A percentile compares a stretch with the other conserved stretches of the same genome.
Evolutionary conservation across 2,113 vertebrate genomes (phyloP).

Genomic region (Erythrocebus patas): DNA sequence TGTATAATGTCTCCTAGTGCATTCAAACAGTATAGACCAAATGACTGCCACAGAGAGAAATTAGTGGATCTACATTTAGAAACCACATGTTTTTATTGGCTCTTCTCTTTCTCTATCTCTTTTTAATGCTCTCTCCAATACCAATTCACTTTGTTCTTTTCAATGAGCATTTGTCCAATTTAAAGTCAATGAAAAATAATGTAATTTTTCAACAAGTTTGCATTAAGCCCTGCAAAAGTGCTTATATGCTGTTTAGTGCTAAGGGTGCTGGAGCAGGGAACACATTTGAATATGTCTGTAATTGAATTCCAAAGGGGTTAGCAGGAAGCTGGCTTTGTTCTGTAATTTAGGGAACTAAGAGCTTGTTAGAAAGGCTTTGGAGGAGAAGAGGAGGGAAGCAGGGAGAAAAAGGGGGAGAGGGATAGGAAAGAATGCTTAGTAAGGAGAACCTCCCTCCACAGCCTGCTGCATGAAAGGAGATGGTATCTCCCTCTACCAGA

Average conservation of each 20-base stretch:
- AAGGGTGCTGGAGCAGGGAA: neutral
- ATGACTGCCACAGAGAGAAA: constrained; percentile 44
- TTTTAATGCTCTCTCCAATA: constrained; percentile 57
- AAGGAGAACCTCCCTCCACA: neutral
- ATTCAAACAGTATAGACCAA: neutral
- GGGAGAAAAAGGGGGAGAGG: neutral
- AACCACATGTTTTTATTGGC: constrained; percentile 44
- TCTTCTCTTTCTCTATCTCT: neutral
- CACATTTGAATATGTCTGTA: constrained; percentile 61
- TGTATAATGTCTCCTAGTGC: neutral
- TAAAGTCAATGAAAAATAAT: constrained; percentile 72
- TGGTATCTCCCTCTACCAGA: neutral
- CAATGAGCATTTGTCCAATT: constrained; percentile 70
- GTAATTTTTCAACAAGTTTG: constrained; percentile 70
- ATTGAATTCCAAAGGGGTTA: constrained; percentile 69
- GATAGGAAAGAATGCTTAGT: neutral
- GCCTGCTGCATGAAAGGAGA: neutral
- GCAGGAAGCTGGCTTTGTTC: constrained; percentile 62
- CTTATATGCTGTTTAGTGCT: constrained; percentile 59
- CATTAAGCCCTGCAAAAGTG: constrained; percentile 63
- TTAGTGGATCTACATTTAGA: constrained; percentile 30
- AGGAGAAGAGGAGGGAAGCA: neutral
- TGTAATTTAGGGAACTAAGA: constrained; percentile 58
- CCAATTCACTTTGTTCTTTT: constrained; percentile 67
- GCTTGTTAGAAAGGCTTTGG: constrained; percentile 53